Evolutionary conservation across 1,140 invertebrate species (phyloP), one percentile per base, ranked within the genome.

Genomic region (Pogonomyrmex californicus): DNA sequence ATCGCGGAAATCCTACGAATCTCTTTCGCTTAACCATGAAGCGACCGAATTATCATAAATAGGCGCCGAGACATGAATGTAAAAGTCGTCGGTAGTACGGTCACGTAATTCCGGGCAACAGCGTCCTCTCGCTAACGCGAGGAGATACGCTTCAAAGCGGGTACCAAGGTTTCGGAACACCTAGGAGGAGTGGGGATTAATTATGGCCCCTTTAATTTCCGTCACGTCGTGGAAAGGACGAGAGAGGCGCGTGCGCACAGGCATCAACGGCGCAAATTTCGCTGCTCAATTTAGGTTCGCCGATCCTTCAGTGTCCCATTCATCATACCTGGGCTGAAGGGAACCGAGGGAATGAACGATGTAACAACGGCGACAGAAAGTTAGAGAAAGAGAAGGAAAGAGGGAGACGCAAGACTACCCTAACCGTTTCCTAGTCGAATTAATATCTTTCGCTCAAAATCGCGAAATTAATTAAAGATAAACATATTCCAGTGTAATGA

Each of bases 231-330:
- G 54, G 79, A 82, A 73, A 60, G 66, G 38, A 33, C 49, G 66
- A 33, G 66, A 60, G 47, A 41, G 41, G 30, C 49, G 54, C 1
- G 23, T 5, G 38, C 47, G 51, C 47, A 49, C 51, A 36, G 41
- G 14, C 23, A 66, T 68, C 63, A 41, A 81, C 77, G 47, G 36
- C 36, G 51, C 51, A 44, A 81, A 81, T 70, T 83, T 75, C 33
- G 68, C 66, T 73, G 66, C 66, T 82, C 68, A 68, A 83, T 83
- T 83, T 75, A 10, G 54, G 51, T 83, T 75, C 47, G n/a, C n/a
- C 79, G 79, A 83, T 83, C 68, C 79, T 83, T 83, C 79, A 60
- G 79, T 75, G 54, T 83, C 68, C 54, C 54, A 83, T 83, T 83
- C 54, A 83, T 83, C 68, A 83, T 75, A 75, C 17, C 10, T 7